Conservation (phyloP, 2,888 invertebrate species). For the Xiphydria camelus region DNA sequence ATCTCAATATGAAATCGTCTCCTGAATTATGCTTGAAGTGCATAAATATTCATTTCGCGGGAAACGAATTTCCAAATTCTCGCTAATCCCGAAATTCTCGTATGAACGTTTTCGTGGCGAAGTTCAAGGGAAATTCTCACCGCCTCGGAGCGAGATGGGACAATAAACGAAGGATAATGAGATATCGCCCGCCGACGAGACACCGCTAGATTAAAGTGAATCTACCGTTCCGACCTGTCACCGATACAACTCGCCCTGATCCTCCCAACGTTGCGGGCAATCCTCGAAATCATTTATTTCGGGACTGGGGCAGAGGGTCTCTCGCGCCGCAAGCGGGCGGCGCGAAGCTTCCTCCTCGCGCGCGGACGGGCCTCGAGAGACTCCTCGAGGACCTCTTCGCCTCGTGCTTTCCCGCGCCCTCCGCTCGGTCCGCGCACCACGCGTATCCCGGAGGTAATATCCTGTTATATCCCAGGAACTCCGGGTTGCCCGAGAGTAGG, state of each 20-base stretch:
- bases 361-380: conserved; percentile 5
- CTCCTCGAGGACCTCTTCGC: conserved; percentile 18
- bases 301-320: conserved; percentile 21
- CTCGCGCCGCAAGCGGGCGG: conserved; percentile 13
- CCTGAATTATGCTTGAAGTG: too few species aligned
- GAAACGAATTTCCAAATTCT: too few species aligned
- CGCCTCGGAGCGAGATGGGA: too few species aligned
- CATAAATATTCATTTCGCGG: too few species aligned
- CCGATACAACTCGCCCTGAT: conserved; percentile 1
- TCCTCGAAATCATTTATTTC: conserved; percentile 33
- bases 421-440: conserved; percentile 28
- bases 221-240: neutral
- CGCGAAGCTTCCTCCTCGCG: conserved; percentile 30
- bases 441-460: conserved; percentile 36
- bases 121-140: too few species aligned
- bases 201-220: neutral
- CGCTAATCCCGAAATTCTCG: too few species aligned
- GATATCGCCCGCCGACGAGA: neutral
- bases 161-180: neutral
- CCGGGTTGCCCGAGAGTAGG: conserved; percentile 25
- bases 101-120: too few species aligned
- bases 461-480: conserved; percentile 32
- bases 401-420: conserved; percentile 25
- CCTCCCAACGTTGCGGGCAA: conserved; percentile 25
- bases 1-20: too few species aligned